Evolutionary conservation across 2,113 vertebrate genomes (phyloP), one percentile per base, ranked within the genome.

Genomic region (Salvelinus fontinalis): DNA sequence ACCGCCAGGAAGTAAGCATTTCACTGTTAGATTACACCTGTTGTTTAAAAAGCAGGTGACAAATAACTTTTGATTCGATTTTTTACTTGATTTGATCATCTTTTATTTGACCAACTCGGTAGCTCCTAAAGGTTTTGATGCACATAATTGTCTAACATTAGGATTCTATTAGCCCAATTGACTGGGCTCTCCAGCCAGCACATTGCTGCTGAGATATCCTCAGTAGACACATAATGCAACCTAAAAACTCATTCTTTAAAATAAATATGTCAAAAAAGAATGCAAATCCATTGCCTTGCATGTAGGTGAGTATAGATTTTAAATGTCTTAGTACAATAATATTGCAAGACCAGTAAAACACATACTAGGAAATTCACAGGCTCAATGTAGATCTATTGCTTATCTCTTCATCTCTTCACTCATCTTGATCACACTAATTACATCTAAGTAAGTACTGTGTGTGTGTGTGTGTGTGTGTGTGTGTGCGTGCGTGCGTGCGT

Each of bases 31-130:
- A 12, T 2, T 44, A 44, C 39, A 44, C 9, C 39, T 44, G 9
- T 12, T 44, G 39, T 44, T 44, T 44, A 44, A 44, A 9, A 44
- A 44, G 39, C 39, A 44, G 0, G 39, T 44, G 39, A 44, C 39
- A 44, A 44, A 44, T 44, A 44, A 44, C 39, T 12, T 12, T 44
- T 11, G 39, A 44, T 44, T 44, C 0, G 0, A 44, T 44, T 44
- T 44, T 44, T 44, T 44, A 11, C 9, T 44, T 44, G 39, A 44
- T 44, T 93, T 93, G 92, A 93, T 93, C 92, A 90, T 91, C 90
- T 92, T 92, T 92, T 92, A 89, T 91, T 92, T 87, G 86, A 80
- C 85, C 84, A 88, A 90, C 85, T 89, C 82, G 86, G 81, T 80
- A 88, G 83, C 88, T 90, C 84, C 89, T 90, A 24, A 87, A 91